Evolutionary conservation across 2,888 invertebrate species (phyloP).

Genomic region (Hirtodrosophila alboralis): DNA sequence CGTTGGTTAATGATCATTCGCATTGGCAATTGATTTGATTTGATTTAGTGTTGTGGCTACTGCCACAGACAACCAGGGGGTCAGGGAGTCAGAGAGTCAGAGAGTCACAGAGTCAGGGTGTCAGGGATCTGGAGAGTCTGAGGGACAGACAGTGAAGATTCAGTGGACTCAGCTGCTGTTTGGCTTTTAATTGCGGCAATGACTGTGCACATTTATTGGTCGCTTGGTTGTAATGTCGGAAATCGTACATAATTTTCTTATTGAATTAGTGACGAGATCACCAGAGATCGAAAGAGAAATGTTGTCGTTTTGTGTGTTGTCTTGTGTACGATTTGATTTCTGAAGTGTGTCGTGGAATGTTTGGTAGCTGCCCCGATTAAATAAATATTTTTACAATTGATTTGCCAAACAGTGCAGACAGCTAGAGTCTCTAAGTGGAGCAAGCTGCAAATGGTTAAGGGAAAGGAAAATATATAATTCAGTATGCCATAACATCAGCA

Average conservation of each 20-base stretch:
- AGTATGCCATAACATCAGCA: too few species aligned
- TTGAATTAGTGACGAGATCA: conserved; percentile 58
- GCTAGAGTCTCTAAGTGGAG: conserved; percentile 33
- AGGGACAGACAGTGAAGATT: conserved; percentile 11
- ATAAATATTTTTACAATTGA: conserved; percentile 71
- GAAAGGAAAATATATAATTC: conserved; percentile 9
- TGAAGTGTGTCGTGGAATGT: conserved; percentile 73
- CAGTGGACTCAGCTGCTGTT: conserved; percentile 68
- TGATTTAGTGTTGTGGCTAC: conserved; percentile 66
- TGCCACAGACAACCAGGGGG: conserved; percentile 24
- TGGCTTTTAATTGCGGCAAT: conserved; percentile 75
- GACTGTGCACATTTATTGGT: conserved; percentile 46
- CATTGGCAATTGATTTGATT: conserved; percentile 78
- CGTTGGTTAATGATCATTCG: conserved; percentile 63
- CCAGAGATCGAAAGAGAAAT: conserved; percentile 44
- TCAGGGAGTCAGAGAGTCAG: conserved; percentile 7
- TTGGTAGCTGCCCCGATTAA: conserved; percentile 67
- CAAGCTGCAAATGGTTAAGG: conserved; percentile 5
- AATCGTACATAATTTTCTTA: conserved; percentile 73
- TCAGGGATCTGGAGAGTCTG: too few species aligned
- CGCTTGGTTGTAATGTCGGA: conserved; percentile 48
- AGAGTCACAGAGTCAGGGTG: too few species aligned
- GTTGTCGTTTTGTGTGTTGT: conserved; percentile 48
- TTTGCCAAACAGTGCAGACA: conserved; percentile 60
- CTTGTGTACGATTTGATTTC: conserved; percentile 72